Evolutionary conservation across 1,140 invertebrate genomes (phyloP).

Genomic region (Drosophila neocordata): DNA sequence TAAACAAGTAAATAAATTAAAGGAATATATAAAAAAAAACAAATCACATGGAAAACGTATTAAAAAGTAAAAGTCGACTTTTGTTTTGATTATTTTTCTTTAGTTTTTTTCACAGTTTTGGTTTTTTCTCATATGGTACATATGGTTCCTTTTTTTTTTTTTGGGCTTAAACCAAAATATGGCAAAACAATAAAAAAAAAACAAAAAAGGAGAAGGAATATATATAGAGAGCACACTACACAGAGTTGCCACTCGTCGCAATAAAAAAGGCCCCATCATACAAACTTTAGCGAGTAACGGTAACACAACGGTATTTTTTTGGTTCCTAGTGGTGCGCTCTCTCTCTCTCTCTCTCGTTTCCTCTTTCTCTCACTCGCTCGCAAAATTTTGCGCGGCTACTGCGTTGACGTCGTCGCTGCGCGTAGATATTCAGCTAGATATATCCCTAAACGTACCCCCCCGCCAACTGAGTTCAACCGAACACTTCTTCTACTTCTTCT

Average conservation of each 20-base stretch:
- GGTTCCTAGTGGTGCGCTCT: not conserved
- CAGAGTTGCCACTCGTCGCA: conserved; percentile 10
- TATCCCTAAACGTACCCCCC: not conserved
- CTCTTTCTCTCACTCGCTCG: not conserved
- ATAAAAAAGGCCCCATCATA: conserved; percentile 4
- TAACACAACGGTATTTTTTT: conserved; percentile 16
- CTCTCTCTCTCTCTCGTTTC: not conserved
- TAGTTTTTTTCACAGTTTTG: not conserved
- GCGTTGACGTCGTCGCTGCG: not conserved
- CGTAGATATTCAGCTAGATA: conserved; percentile 13
- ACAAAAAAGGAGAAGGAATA: not conserved
- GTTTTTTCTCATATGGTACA: not conserved
- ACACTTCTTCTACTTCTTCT: not conserved
- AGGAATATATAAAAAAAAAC: not conserved
- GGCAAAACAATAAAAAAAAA: conserved; percentile 11
- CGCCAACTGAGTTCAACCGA: not conserved
- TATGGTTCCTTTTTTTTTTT: not conserved
- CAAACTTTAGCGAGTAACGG: conserved; percentile 19
- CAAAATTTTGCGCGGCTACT: conserved; percentile 8
- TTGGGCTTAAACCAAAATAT: conserved; percentile 5
- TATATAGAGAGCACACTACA: not conserved
- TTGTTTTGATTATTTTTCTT: not conserved
- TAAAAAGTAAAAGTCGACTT: not conserved
- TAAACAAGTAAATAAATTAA: not conserved
- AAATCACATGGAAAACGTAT: not conserved